These are phyloP conservation scores for Acanthopagrus latus DNA, from an alignment of 2,797 vertebrate genomes.

Conservation along the genomic window DNA sequence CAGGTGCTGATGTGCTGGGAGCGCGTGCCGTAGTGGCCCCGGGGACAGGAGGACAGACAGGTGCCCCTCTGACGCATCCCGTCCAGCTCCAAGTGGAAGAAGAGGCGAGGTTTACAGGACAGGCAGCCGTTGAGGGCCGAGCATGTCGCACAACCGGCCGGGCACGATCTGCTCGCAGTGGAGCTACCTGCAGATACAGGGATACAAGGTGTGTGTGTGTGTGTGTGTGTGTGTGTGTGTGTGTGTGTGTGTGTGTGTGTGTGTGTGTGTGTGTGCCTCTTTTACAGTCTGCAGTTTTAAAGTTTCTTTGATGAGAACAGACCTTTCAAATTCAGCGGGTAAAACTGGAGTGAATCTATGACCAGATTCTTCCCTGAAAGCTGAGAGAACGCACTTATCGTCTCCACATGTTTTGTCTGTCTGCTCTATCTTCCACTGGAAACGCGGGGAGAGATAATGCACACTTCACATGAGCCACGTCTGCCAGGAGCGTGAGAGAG, in stretches of 20 bases:
- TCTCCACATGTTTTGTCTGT: slow-evolving; percentile 59
- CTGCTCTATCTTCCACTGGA: slow-evolving; percentile 6
- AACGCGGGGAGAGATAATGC: neutral
- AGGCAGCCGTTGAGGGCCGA: slow-evolving; percentile 92
- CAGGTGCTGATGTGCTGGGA: slow-evolving; percentile 92
- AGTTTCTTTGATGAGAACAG: slow-evolving; percentile 9
- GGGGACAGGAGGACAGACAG: slow-evolving; percentile 91
- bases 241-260: neutral
- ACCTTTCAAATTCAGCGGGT: slow-evolving; percentile 24
- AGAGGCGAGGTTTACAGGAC: slow-evolving; percentile 92
- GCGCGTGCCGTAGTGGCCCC: slow-evolving; percentile 89
- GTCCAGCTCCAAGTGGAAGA: slow-evolving; percentile 92
- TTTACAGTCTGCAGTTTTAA: neutral
- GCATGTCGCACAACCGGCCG: slow-evolving; percentile 90
- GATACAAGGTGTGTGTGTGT: neutral
- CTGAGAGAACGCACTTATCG: slow-evolving; percentile 49
- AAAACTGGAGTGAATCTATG: slow-evolving; percentile 51
- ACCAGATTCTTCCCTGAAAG: slow-evolving; percentile 42
- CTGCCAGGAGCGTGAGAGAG: neutral
- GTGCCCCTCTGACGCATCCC: slow-evolving; percentile 92
- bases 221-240: neutral
- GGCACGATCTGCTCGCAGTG: slow-evolving; percentile 76
- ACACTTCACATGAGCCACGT: neutral
- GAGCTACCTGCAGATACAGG: slow-evolving; percentile 54
- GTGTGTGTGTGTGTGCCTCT: neutral